A percentile compares a stretch with the other conserved stretches of the same genome.
phyloP scores from a whole-genome alignment of 1,140 invertebrate species.

The Psilanteris sp. region DNA sequence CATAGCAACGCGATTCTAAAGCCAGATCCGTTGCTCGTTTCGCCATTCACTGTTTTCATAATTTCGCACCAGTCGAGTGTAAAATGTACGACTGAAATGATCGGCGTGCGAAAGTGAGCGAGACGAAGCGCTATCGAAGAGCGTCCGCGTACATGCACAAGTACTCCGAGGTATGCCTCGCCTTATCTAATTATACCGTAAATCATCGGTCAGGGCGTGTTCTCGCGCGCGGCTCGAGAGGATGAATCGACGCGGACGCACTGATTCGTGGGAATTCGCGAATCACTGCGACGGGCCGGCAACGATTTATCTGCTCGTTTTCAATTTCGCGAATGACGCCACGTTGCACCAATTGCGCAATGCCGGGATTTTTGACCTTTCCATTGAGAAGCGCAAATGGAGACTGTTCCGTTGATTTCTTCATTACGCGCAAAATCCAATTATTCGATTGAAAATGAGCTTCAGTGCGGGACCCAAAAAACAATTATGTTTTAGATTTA shows the following conservation, averaged over 20 bases:
- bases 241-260: conserved; percentile 61
- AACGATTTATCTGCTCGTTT: conserved; percentile 13
- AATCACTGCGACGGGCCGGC: conserved; percentile 2
- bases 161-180: conserved; percentile 44
- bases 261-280: conserved; percentile 64
- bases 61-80: conserved; percentile 40
- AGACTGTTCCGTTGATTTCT: too few relatives aligned
- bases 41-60: conserved; percentile 33
- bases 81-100: conserved; percentile 44
- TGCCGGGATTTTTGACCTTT: too few relatives aligned
- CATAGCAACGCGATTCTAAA: conserved; percentile 7
- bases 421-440: too few relatives aligned
- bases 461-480: too few relatives aligned
- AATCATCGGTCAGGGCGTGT: conserved; percentile 65
- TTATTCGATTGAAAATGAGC: too few relatives aligned
- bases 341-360: conserved; percentile 41
- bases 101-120: conserved; percentile 51
- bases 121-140: conserved; percentile 28
- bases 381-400: too few relatives aligned
- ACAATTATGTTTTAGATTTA: too few relatives aligned
- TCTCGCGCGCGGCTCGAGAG: conserved; percentile 47
- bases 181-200: conserved; percentile 68
- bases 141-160: conserved; percentile 48
- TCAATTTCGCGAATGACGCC: conserved; percentile 36
- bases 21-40: conserved; percentile 8